These are phyloP conservation scores for Ibidorhyncha struthersii DNA, from an alignment of 2,113 vertebrate species.

Conservation along the genomic window DNA sequence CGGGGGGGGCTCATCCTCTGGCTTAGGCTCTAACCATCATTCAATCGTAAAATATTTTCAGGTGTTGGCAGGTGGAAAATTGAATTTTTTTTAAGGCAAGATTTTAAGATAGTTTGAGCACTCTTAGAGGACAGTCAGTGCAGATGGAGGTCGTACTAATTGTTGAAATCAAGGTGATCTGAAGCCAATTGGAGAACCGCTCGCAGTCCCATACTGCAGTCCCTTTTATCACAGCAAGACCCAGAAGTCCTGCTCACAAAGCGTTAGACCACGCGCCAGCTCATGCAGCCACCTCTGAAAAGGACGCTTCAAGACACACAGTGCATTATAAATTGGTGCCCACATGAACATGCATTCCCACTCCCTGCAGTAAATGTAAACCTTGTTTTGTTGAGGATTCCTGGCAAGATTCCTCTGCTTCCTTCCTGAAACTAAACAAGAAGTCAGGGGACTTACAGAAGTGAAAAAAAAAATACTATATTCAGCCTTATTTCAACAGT, in stretches of 20 bases:
- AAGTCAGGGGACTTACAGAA: not conserved
- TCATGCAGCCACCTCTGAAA: not conserved
- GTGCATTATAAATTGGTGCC: constrained; percentile 31
- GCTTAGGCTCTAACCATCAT: not conserved
- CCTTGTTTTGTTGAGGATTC: not conserved
- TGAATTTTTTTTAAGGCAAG: not conserved
- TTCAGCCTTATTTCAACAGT: not conserved
- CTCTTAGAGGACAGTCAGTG: not conserved
- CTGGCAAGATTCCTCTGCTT: not conserved
- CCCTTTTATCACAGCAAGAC: constrained; percentile 26
- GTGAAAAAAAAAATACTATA: not conserved
- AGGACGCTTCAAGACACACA: not conserved
- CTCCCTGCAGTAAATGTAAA: not conserved
- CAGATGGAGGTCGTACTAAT: not conserved
- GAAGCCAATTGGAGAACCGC: not conserved
- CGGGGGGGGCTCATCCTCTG: not conserved
- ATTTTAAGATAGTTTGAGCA: not conserved
- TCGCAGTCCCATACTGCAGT: not conserved
- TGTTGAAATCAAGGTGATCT: constrained; percentile 8
- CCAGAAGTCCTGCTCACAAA: not conserved
- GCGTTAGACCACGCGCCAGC: not conserved
- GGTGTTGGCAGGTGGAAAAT: not conserved
- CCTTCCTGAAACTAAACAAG: not conserved
- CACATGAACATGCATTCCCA: not conserved
- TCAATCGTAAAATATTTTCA: not conserved